Conservation (phyloP, 2,797 vertebrate genomes). For the Myoxocephalus aenaeus region DNA sequence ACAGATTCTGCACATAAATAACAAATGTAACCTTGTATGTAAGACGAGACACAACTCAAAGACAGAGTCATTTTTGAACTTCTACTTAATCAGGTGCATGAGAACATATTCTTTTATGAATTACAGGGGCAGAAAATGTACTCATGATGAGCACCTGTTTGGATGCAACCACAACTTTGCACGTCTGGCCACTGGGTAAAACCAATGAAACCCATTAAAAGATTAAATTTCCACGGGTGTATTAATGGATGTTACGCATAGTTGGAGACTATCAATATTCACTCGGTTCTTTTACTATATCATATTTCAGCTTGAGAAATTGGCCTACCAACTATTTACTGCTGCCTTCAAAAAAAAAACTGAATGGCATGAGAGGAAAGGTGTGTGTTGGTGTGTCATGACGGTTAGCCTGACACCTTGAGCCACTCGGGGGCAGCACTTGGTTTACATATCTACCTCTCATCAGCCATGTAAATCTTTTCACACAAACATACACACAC, state of each 20-base stretch:
- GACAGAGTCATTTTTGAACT: background rate
- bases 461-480: slow-evolving; percentile 26
- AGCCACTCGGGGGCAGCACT: slow-evolving; percentile 88
- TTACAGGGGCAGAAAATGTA: background rate
- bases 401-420: slow-evolving; percentile 56
- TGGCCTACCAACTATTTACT: background rate
- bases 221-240: background rate
- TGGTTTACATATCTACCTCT: slow-evolving; percentile 61
- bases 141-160: background rate
- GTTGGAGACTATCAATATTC: background rate
- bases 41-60: background rate
- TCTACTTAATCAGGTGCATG: background rate
- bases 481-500: background rate
- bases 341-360: background rate
- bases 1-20: background rate
- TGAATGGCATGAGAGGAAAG: slow-evolving; percentile 12
- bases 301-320: background rate
- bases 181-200: background rate
- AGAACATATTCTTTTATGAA: background rate
- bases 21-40: background rate
- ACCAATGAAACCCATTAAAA: background rate
- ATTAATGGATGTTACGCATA: background rate
- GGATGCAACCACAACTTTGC: background rate
- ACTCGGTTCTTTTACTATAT: background rate
- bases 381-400: slow-evolving; percentile 32